Evolutionary conservation across 2,888 invertebrate species (phyloP).

Genomic region (Anoplius nigerrimus): DNA sequence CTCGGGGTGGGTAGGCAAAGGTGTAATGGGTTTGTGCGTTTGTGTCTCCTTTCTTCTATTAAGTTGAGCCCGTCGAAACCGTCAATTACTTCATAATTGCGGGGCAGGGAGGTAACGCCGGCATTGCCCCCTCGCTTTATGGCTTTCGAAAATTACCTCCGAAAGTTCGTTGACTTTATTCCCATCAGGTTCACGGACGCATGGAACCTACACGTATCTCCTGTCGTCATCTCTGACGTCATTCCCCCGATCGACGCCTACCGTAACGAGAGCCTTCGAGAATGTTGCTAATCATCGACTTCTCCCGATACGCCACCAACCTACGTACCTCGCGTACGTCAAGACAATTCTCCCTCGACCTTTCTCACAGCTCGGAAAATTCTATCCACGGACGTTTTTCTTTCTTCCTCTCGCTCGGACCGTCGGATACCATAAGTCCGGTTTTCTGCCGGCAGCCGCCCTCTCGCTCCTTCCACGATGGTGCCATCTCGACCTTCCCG

Average conservation of each 20-base stretch:
- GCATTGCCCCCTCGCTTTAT: slow-evolving; percentile 26
- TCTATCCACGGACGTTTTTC: too few relatives aligned
- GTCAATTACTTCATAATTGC: slow-evolving; percentile 49
- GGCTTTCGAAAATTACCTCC: slow-evolving; percentile 40
- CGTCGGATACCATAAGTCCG: too few relatives aligned
- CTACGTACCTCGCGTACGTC: too few relatives aligned
- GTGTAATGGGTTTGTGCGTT: slow-evolving; percentile 30
- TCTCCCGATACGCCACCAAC: too few relatives aligned
- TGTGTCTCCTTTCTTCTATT: slow-evolving; percentile 50
- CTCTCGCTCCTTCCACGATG: slow-evolving; percentile 19
- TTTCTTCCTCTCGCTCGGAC: too few relatives aligned
- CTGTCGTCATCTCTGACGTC: slow-evolving; percentile 24
- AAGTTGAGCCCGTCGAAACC: slow-evolving; percentile 34
- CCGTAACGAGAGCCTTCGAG: not conserved
- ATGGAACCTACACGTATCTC: slow-evolving; percentile 34
- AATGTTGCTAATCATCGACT: too few relatives aligned
- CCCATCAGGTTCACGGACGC: slow-evolving; percentile 22
- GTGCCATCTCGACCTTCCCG: slow-evolving; percentile 26
- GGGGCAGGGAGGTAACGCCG: slow-evolving; percentile 23
- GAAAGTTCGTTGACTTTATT: slow-evolving; percentile 41
- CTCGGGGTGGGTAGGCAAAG: slow-evolving; percentile 6
- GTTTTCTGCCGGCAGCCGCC: not conserved
- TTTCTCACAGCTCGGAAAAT: too few relatives aligned
- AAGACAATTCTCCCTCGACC: too few relatives aligned
- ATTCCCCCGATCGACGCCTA: not conserved